A percentile compares a stretch with the other conserved stretches of the same genome.
Conservation (phyloP, 1,140 invertebrate genomes). For the Brachionus rotundiformis region DNA sequence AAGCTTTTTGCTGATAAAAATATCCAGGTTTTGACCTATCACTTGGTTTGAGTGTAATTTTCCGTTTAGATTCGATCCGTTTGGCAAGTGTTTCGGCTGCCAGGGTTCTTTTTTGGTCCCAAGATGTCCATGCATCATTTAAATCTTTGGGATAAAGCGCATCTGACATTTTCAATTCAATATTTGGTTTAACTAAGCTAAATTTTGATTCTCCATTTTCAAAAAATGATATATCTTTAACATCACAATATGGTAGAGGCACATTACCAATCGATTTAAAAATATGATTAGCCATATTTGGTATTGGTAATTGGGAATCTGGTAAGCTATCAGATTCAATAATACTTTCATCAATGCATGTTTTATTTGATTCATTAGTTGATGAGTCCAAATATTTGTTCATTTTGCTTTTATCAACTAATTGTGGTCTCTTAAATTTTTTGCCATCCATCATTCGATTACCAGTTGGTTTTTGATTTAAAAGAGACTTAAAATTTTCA, state of each 20-base stretch:
- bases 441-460: constrained; percentile 17
- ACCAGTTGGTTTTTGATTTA: background rate
- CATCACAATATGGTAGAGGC: background rate
- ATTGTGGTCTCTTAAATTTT: constrained; percentile 41
- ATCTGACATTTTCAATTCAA: background rate
- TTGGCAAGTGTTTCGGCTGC: background rate
- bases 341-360: background rate
- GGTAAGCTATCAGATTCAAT: constrained; percentile 6
- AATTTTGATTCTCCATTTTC: background rate
- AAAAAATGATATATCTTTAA: constrained; percentile 10
- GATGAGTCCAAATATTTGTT: constrained; percentile 5
- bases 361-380: background rate
- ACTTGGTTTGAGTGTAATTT: background rate
- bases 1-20: background rate
- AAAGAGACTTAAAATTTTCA: background rate
- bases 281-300: background rate
- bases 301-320: background rate
- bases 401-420: constrained; percentile 8
- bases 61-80: background rate
- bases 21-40: background rate
- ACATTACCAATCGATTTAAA: background rate
- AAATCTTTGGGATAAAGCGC: background rate
- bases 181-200: background rate
- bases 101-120: background rate
- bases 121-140: background rate